Evolutionary conservation across 2,113 vertebrate genomes (phyloP).

Genomic region (Ovibos moschatus): DNA sequence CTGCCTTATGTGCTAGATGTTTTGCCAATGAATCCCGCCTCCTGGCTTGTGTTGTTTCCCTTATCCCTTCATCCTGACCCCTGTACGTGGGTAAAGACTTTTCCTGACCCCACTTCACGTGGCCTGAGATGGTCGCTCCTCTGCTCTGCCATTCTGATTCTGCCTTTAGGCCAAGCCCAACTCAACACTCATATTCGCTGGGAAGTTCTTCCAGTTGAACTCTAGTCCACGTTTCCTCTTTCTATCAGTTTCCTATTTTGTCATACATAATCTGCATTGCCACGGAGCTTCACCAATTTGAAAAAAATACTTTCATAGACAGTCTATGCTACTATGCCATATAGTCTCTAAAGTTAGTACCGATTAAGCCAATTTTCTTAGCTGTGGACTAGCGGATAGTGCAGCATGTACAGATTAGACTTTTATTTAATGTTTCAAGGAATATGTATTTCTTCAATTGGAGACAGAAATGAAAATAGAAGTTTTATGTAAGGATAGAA

Average conservation of each 20-base stretch:
- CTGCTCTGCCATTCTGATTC: neutral
- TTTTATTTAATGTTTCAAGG: constrained; percentile 31
- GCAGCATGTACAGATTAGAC: neutral
- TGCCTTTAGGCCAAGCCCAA: neutral
- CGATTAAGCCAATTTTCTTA: neutral
- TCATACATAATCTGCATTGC: neutral
- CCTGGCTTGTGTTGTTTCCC: neutral
- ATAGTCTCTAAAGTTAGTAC: neutral
- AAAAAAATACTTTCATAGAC: neutral
- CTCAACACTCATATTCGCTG: neutral
- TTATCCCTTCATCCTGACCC: neutral
- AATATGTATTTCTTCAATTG: constrained; percentile 51
- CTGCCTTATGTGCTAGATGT: neutral
- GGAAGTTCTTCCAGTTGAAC: neutral
- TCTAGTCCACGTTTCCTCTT: neutral
- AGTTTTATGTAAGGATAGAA: constrained; percentile 55
- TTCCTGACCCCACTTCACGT: neutral
- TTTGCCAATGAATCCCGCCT: neutral
- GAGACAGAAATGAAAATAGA: constrained; percentile 42
- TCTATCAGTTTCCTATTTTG: neutral
- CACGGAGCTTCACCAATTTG: neutral
- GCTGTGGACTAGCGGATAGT: neutral
- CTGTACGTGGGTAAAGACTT: neutral
- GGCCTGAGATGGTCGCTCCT: neutral
- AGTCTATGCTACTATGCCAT: neutral